These are phyloP conservation scores for Tenrec ecaudatus DNA, from an alignment of 2,113 vertebrate genomes.

Conservation along the genomic window DNA sequence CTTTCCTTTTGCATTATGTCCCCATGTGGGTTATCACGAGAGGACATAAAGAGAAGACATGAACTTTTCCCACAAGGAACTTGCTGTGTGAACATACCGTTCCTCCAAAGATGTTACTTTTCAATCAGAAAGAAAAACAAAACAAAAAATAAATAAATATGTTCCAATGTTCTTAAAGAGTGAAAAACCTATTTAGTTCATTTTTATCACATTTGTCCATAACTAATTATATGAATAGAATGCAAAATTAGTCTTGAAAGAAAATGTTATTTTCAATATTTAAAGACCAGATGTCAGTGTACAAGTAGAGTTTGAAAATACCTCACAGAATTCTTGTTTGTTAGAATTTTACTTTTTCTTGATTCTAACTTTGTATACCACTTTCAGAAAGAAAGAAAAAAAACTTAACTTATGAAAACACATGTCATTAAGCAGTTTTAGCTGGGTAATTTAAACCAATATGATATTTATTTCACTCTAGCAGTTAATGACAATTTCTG, in stretches of 20 bases:
- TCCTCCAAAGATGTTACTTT: not conserved
- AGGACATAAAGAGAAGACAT: not conserved
- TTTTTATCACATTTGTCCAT: conserved; percentile 25
- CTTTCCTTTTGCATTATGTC: not conserved
- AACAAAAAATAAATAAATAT: no score
- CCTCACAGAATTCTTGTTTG: not conserved
- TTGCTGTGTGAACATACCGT: not conserved
- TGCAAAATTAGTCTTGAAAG: conserved; percentile 14
- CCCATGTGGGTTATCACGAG: not conserved
- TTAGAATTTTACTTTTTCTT: not conserved
- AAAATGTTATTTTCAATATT: conserved; percentile 43
- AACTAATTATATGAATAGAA: conserved; percentile 31
- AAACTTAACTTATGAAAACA: conserved; percentile 39
- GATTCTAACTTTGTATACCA: conserved; percentile 3
- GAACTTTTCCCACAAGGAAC: not conserved
- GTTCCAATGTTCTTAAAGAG: not conserved
- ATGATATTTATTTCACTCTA: conserved; percentile 61
- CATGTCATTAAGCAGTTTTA: conserved; percentile 37
- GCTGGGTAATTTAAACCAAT: conserved; percentile 50
- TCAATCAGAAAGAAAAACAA: not conserved
- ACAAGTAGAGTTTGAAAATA: conserved; percentile 14
- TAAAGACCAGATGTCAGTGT: not conserved
- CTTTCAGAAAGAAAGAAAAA: conserved; percentile 12
- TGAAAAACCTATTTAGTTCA: not conserved
- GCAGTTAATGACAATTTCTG: conserved; percentile 32